Evolutionary conservation across 2,888 invertebrate species (phyloP).

Genomic region (Drosophila parthenogenetica): DNA sequence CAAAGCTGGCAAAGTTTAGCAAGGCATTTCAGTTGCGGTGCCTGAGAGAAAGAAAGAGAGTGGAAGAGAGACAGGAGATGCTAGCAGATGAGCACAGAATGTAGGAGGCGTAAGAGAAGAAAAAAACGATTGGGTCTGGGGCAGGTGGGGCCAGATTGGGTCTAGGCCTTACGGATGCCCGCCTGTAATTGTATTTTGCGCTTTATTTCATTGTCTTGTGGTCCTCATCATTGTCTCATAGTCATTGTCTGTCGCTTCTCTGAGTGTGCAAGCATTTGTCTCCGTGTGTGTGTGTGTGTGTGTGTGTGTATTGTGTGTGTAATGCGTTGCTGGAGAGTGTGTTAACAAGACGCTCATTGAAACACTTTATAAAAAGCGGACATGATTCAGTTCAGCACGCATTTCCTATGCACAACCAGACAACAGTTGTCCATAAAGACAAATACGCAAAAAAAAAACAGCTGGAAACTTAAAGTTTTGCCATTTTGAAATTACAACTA

Average conservation of each 20-base stretch:
- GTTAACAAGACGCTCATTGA: constrained; percentile 74
- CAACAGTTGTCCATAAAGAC: background rate
- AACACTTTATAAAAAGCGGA: constrained; percentile 63
- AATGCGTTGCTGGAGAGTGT: constrained; percentile 61
- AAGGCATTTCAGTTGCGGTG: constrained; percentile 14
- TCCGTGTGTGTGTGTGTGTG: constrained; percentile 61
- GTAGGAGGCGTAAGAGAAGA: background rate
- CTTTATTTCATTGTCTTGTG: constrained; percentile 47
- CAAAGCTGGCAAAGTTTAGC: constrained; percentile 25
- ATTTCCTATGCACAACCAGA: constrained; percentile 16
- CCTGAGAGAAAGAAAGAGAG: background rate
- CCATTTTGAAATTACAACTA: no score
- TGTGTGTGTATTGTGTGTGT: constrained; percentile 27
- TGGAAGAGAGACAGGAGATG: background rate
- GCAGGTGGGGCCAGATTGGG: background rate
- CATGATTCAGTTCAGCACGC: constrained; percentile 21
- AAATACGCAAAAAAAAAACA: background rate
- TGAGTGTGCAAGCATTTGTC: background rate
- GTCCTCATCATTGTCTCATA: constrained; percentile 43
- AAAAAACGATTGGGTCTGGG: background rate
- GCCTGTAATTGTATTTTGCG: constrained; percentile 57
- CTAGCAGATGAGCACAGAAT: no score
- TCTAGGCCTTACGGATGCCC: constrained; percentile 30
- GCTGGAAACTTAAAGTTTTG: no score
- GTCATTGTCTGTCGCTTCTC: constrained; percentile 21